Percentiles rank a stretch among this genome's conserved stretches.
phyloP scores from a whole-genome alignment of 2,797 vertebrate species.

The Avahi laniger region DNA sequence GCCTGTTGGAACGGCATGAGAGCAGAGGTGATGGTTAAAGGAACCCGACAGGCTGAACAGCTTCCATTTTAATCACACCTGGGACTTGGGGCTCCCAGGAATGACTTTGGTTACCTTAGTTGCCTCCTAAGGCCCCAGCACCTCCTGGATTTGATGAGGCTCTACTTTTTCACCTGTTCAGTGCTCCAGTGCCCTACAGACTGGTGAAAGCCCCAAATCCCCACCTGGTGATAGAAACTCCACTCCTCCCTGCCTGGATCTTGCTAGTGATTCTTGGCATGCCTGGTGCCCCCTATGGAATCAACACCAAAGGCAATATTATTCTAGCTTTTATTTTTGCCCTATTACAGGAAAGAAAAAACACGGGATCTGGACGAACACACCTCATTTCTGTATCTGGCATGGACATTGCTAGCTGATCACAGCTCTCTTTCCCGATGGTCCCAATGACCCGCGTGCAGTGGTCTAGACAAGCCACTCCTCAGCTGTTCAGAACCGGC shows the following conservation, averaged over 20 bases:
- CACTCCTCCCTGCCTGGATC: neutral
- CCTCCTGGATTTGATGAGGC: neutral
- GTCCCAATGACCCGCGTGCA: too few species aligned
- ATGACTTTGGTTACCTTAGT: neutral
- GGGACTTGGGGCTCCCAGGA: neutral
- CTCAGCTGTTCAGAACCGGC: neutral
- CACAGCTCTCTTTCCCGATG: neutral
- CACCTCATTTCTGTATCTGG: neutral
- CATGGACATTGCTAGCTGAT: neutral
- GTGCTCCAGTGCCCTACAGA: neutral
- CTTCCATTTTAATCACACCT: too few species aligned
- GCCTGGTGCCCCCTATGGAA: neutral
- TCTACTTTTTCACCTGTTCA: neutral
- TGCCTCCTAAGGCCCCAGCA: neutral
- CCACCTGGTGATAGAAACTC: neutral
- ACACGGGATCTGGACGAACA: neutral
- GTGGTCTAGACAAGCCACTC: neutral
- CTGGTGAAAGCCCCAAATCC: neutral
- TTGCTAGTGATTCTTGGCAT: neutral
- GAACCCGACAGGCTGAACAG: neutral
- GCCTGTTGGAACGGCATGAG: neutral
- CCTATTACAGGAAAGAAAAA: neutral
- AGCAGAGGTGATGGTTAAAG: neutral
- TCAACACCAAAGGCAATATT: neutral
- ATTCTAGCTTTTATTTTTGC: neutral